Percentiles rank a stretch among this genome's conserved stretches.
phyloP scores from a whole-genome alignment of 2,797 vertebrate species.

The Oreochromis grahami region DNA sequence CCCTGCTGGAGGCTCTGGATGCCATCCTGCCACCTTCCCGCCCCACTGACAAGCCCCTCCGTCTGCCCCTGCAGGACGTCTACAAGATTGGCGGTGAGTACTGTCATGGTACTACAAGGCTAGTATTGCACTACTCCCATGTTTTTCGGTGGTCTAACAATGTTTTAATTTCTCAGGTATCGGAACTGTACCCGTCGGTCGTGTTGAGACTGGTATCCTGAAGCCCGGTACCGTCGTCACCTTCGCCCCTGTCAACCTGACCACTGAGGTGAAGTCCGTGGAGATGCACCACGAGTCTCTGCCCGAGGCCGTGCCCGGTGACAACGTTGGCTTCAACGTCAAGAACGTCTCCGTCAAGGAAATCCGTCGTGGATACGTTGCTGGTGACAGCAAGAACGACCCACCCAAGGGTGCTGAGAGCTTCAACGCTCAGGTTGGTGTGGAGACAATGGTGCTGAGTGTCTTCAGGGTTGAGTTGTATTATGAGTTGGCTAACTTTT shows the following conservation, averaged over 20 bases:
- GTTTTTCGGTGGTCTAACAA: accelerated
- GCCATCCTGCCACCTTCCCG: slow-evolving; percentile 89
- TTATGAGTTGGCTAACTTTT: background rate
- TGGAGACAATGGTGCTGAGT: background rate
- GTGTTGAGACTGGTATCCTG: slow-evolving; percentile 78
- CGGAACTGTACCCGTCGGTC: slow-evolving; percentile 79
- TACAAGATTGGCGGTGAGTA: slow-evolving; percentile 92
- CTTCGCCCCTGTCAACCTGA: slow-evolving; percentile 76
- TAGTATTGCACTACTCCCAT: accelerated
- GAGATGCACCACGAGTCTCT: slow-evolving; percentile 83
- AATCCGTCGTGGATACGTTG: slow-evolving; percentile 76
- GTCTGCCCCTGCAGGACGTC: slow-evolving; percentile 94
- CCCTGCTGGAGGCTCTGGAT: slow-evolving; percentile 90
- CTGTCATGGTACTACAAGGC: background rate
- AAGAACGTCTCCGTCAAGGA: slow-evolving; percentile 85
- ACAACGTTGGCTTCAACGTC: slow-evolving; percentile 83
- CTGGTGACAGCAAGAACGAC: slow-evolving; percentile 82
- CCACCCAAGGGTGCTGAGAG: slow-evolving; percentile 67
- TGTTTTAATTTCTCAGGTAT: slow-evolving; percentile 64
- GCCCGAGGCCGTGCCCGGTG: slow-evolving; percentile 73
- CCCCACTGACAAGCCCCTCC: slow-evolving; percentile 91
- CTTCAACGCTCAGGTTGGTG: slow-evolving; percentile 76
- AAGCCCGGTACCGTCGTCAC: slow-evolving; percentile 79
- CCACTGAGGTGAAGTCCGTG: slow-evolving; percentile 83
- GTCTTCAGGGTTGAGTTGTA: accelerated